phyloP scores from a whole-genome alignment of 2,888 invertebrate genomes.

The Drosophila nigricruria region DNA sequence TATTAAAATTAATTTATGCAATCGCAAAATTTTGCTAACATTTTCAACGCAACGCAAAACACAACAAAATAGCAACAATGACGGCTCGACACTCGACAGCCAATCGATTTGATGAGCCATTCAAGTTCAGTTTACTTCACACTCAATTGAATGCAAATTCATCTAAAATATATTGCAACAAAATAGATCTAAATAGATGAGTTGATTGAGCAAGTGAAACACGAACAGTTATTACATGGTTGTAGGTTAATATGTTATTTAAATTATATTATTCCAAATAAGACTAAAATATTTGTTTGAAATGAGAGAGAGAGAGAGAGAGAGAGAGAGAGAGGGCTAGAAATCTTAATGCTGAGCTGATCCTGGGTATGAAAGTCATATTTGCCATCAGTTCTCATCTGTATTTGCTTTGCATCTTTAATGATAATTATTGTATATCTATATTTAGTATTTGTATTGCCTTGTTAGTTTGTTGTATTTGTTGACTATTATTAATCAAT shows the following conservation, averaged over 20 bases:
- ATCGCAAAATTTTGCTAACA: constrained; percentile 21
- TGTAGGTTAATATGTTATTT: neutral
- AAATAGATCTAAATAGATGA: neutral
- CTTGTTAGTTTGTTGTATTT: neutral
- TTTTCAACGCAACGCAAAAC: constrained; percentile 1
- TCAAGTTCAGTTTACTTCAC: neutral
- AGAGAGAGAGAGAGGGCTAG: neutral
- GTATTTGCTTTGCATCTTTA: neutral
- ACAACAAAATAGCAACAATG: neutral
- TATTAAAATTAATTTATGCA: constrained; percentile 63
- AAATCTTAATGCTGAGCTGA: neutral
- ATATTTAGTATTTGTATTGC: neutral
- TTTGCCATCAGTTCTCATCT: neutral
- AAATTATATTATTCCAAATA: neutral
- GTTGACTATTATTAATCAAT: neutral
- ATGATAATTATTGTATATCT: neutral
- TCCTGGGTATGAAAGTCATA: neutral
- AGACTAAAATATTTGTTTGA: neutral
- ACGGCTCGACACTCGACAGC: constrained; percentile 9
- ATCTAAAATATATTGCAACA: neutral
- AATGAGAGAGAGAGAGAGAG: neutral
- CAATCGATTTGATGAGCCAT: constrained; percentile 11
- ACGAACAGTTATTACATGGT: too few relatives aligned
- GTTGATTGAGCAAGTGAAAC: neutral
- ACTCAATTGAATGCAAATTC: constrained; percentile 2